A percentile compares a stretch with the other conserved stretches of the same genome.
Conservation (phyloP, 2,113 vertebrate genomes). For the Apodemus speciosus region DNA sequence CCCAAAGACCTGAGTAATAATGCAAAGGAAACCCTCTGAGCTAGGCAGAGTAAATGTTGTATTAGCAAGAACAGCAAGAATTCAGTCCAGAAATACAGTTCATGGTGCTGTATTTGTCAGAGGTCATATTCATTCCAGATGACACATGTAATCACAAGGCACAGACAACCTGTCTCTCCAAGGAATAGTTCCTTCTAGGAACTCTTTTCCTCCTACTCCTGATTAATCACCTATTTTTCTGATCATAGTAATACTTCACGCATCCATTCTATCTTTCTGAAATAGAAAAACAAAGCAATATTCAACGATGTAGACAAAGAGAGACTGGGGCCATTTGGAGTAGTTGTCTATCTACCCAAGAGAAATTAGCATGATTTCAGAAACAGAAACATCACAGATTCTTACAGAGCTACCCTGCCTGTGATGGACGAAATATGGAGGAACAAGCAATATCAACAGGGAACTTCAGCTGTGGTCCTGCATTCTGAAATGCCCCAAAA, state of each 20-base stretch:
- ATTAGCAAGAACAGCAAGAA: not conserved
- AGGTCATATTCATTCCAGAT: not conserved
- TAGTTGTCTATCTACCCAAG: not conserved
- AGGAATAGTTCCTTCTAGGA: not conserved
- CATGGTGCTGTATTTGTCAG: not conserved
- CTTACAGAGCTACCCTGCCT: not conserved
- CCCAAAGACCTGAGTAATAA: not conserved
- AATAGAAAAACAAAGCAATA: not conserved
- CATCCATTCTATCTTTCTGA: not conserved
- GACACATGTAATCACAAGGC: not conserved
- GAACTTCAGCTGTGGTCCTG: not conserved
- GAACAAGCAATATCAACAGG: not conserved
- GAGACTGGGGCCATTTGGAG: not conserved
- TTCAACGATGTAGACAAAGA: not conserved
- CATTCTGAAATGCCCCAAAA: not conserved
- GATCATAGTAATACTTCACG: not conserved
- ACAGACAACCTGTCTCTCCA: not conserved
- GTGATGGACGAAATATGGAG: not conserved
- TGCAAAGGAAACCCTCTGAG: not conserved
- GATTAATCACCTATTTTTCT: not conserved
- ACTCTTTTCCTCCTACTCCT: not conserved
- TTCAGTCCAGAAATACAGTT: not conserved
- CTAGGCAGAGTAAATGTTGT: not conserved
- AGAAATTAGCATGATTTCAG: not conserved
- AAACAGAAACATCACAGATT: not conserved